Evolutionary conservation across 2,797 vertebrate genomes (phyloP).

Genomic region (Petrocephalus schoutedeni): DNA sequence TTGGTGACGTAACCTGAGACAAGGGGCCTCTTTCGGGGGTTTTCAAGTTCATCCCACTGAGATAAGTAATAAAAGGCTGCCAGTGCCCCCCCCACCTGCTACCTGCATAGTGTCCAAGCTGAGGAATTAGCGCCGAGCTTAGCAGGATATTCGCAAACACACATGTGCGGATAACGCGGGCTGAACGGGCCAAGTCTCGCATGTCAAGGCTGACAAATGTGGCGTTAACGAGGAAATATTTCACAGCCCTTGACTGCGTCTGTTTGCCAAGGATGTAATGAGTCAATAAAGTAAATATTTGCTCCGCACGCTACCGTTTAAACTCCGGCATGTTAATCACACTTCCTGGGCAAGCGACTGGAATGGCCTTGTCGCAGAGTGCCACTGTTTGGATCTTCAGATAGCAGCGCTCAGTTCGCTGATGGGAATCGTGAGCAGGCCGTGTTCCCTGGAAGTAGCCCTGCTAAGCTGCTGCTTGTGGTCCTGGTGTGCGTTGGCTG

Average conservation of each 20-base stretch:
- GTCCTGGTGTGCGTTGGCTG: background rate
- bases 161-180: background rate
- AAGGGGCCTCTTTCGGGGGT: background rate
- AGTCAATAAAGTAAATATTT: constrained; percentile 42
- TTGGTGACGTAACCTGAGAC: background rate
- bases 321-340: constrained; percentile 24
- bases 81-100: background rate
- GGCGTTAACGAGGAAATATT: background rate
- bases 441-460: background rate
- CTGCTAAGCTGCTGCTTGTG: background rate
- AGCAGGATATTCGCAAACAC: background rate
- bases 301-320: constrained; percentile 30
- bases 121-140: background rate
- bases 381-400: background rate
- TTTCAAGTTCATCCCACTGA: background rate
- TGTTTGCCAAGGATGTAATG: constrained; percentile 30
- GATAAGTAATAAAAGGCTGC: background rate
- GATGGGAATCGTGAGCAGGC: background rate
- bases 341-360: constrained; percentile 14
- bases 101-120: background rate
- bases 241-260: constrained; percentile 5
- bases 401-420: background rate
- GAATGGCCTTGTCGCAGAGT: background rate
- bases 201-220: background rate
- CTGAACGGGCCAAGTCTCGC: background rate